These are phyloP conservation scores for Caenorhabditis macrosperma DNA, from an alignment of 2,888 invertebrate species.

Conservation along the genomic window DNA sequence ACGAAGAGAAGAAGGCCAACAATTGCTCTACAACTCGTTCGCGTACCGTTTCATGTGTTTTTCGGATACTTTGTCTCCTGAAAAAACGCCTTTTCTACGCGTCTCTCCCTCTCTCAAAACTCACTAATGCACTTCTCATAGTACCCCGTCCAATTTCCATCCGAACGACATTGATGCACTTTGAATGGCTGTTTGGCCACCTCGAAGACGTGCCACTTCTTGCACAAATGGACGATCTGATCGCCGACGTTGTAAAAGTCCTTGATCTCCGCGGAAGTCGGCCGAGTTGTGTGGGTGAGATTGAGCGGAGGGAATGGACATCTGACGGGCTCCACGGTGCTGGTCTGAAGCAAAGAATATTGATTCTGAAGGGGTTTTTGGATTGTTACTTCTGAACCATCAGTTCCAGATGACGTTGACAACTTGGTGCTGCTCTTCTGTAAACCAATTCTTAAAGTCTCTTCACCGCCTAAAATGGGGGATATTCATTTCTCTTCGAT, in stretches of 20 bases:
- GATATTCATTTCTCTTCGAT: no score
- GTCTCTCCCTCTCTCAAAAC: not conserved
- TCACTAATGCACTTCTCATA: constrained; percentile 1
- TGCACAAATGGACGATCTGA: not conserved
- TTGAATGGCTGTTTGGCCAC: not conserved
- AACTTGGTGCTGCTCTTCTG: no score
- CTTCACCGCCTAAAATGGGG: no score
- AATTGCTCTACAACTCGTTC: not conserved
- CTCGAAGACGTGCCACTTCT: not conserved
- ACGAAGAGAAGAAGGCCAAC: no score
- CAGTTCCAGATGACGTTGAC: no score
- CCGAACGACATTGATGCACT: not conserved
- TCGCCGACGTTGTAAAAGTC: not conserved
- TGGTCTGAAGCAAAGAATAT: not conserved
- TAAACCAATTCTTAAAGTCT: no score
- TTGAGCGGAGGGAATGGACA: not conserved
- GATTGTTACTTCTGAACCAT: not conserved
- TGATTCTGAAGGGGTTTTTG: not conserved
- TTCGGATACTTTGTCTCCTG: not conserved
- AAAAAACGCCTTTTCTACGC: not conserved
- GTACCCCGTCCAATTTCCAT: constrained; percentile 4
- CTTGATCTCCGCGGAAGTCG: not conserved
- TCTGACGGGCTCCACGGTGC: not conserved
- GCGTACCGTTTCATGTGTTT: not conserved
- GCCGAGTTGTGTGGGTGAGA: not conserved